Evolutionary conservation across 2,113 vertebrate species (phyloP), one percentile per base, ranked within the genome.

Genomic region (Bujurquina vittata): DNA sequence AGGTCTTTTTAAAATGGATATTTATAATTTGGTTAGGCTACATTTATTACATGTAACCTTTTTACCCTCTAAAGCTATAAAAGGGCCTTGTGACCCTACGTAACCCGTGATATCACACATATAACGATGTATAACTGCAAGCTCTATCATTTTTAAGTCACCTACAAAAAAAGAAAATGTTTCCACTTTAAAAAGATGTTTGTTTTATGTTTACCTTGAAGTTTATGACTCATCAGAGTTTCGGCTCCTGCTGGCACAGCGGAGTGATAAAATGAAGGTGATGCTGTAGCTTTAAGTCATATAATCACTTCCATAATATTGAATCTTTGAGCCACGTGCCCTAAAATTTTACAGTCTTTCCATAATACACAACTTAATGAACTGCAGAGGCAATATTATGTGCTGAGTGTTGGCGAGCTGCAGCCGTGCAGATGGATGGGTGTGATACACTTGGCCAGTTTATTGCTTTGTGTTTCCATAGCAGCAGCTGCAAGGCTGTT

Each of bases 391-490:
- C 49, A 49, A 79, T 85, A 84, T 87, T 76, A 77, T 84, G 74
- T 75, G 84, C 84, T 87, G 79, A 54, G 43, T 91, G 86, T 81
- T 73, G 89, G 84, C 61, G 17, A 81, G 72, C 75, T n/a, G 1
- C 83, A 67, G 88, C 69, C 84, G 63, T 89, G 83, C 88, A 91
- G 91, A 92, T 89, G 84, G 89, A 91, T 80, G 58, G 63, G 14
- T 83, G 87, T 81, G 86, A 89, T 87, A 86, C 61, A 72, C 31
- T 67, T 80, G 83, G 46, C 74, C 63, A 75, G 75, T 75, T 79
- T 88, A 90, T 91, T 84, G 65, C 88, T 89, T 79, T 81, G 60
- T 79, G 94, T 95, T 94, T 81, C 93, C 92, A 94, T 93, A 86
- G 91, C 87, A 95, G 87, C 93, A 74, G 57, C 76, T 57, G 80